Percentiles rank a stretch among this genome's conserved stretches.
phyloP scores from a whole-genome alignment of 1,140 invertebrate genomes.

The Leptinotarsa texana region DNA sequence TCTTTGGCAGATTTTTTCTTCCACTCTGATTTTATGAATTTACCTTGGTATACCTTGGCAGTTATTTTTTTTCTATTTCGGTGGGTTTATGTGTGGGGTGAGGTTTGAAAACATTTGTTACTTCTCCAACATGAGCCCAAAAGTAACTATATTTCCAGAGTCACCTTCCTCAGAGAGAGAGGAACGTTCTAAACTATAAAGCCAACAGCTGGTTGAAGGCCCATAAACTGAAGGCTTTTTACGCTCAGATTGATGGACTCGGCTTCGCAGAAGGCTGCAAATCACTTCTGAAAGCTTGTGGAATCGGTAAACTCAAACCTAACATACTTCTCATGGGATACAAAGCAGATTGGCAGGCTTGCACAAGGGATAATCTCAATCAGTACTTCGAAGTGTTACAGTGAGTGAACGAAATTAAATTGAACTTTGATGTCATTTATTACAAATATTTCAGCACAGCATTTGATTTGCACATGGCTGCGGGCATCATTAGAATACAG shows the following conservation, averaged over 20 bases:
- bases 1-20: too few relatives aligned
- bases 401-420: constrained; percentile 62
- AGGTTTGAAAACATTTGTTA: too few relatives aligned
- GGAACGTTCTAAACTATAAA: constrained; percentile 61
- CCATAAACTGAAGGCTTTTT: constrained; percentile 91
- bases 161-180: constrained; percentile 51
- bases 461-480: constrained; percentile 88
- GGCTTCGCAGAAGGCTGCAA: constrained; percentile 75
- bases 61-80: too few relatives aligned
- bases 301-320: constrained; percentile 86
- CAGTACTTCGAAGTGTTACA: constrained; percentile 93
- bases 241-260: constrained; percentile 78
- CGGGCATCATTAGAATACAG: constrained; percentile 82
- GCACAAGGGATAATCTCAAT: constrained; percentile 70
- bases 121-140: too few relatives aligned
- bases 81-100: too few relatives aligned
- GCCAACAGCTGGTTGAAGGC: constrained; percentile 80
- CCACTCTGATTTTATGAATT: too few relatives aligned
- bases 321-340: constrained; percentile 92
- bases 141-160: constrained; percentile 39
- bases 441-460: constrained; percentile 73
- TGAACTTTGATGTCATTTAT: not conserved
- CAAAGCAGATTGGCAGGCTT: constrained; percentile 86
- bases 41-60: too few relatives aligned
- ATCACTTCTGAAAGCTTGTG: constrained; percentile 77